Evolutionary conservation across 1,140 invertebrate species (phyloP).

Genomic region (Subanguina moxae): DNA sequence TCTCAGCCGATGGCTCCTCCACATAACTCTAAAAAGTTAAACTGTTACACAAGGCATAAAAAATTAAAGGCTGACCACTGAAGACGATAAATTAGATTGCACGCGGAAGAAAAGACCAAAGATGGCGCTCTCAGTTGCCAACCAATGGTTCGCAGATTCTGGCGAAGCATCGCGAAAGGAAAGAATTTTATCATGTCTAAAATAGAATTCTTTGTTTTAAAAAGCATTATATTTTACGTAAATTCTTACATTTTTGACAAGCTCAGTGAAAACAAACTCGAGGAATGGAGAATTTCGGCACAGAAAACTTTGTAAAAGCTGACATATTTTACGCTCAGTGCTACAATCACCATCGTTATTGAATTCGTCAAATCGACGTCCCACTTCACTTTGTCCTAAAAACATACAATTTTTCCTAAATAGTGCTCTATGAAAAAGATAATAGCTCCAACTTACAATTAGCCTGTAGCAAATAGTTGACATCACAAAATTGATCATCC

Average conservation of each 20-base stretch:
- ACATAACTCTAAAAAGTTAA: no score
- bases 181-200: neutral
- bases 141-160: neutral
- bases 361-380: neutral
- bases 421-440: neutral
- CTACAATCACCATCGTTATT: neutral
- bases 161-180: neutral
- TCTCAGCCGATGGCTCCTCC: neutral
- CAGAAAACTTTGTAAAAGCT: conserved; percentile 2
- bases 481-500: conserved; percentile 3
- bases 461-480: neutral
- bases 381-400: conserved; percentile 5
- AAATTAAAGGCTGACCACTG: neutral
- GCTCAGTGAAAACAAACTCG: neutral
- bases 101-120: conserved; percentile 3
- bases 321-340: neutral
- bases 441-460: neutral
- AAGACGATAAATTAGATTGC: neutral
- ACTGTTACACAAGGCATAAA: neutral
- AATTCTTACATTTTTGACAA: neutral
- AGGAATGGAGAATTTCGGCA: neutral
- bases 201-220: neutral
- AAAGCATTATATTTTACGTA: neutral
- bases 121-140: neutral
- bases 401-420: neutral